A percentile compares a stretch with the other conserved stretches of the same genome.
Conservation (phyloP, 37 sponge, comb jelly and placozoan species). For the Corticium candelabrum region DNA sequence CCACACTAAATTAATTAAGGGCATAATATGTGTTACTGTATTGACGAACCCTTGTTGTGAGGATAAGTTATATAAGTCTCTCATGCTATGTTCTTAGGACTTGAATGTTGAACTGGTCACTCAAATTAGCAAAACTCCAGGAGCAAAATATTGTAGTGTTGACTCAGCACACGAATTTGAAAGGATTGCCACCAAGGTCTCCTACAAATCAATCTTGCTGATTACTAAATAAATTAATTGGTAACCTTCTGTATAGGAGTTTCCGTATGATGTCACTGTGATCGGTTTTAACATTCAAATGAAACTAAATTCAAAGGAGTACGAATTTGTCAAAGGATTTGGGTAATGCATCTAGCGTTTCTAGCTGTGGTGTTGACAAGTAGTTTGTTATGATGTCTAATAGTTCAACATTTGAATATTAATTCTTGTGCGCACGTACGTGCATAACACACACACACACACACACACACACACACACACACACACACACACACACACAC, state of each 20-base stretch:
- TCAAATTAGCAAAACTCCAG: constrained; percentile 28
- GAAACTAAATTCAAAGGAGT: neutral
- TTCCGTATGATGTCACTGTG: constrained; percentile 46
- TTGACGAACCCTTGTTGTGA: no score
- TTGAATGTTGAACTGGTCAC: constrained; percentile 33
- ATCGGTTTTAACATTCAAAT: constrained; percentile 38
- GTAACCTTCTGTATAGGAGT: constrained; percentile 17
- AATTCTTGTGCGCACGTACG: neutral
- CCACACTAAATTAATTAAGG: no score
- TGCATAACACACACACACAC: no score
- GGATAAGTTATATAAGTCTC: no score
- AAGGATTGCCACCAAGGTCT: constrained; percentile 25
- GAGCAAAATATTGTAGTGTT: constrained; percentile 34
- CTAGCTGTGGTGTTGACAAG: neutral
- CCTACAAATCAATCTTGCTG: neutral
- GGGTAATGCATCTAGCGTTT: no score
- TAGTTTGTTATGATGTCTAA: neutral
- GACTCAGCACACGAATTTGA: constrained; percentile 22
- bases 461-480: constrained; percentile 14
- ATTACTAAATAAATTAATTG: neutral
- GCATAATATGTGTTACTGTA: no score
- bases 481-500: constrained; percentile 6
- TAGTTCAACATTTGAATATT: neutral
- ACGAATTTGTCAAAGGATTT: constrained; percentile 32
- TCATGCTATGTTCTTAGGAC: no score